phyloP scores from a whole-genome alignment of 2,888 invertebrate genomes.

The Autographa gamma region DNA sequence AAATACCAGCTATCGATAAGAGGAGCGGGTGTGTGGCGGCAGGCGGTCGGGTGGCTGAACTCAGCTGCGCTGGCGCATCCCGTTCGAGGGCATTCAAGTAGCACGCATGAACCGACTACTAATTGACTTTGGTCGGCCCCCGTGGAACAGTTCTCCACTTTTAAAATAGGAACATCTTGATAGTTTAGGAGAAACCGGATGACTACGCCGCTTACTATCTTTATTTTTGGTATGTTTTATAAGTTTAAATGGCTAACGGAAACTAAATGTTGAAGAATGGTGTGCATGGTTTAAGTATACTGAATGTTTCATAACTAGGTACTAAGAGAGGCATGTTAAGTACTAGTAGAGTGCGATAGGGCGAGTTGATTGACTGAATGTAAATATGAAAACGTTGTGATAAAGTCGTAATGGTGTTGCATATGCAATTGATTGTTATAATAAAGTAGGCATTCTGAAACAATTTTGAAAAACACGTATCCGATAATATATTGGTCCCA shows the following conservation, averaged over 20 bases:
- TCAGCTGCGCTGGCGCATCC: constrained; percentile 71
- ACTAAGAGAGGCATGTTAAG: background rate
- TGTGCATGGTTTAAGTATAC: background rate
- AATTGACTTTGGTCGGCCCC: constrained; percentile 73
- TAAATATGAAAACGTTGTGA: constrained; percentile 20
- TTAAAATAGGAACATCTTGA: constrained; percentile 70
- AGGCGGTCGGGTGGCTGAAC: constrained; percentile 69
- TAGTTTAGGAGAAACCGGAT: constrained; percentile 55
- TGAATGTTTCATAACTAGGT: background rate
- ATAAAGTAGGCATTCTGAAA: constrained; percentile 8
- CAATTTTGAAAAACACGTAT: constrained; percentile 19
- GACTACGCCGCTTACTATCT: constrained; percentile 35
- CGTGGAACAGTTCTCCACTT: constrained; percentile 70
- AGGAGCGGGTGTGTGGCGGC: constrained; percentile 40
- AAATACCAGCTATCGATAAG: constrained; percentile 58
- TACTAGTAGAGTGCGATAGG: background rate
- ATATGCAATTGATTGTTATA: constrained; percentile 7
- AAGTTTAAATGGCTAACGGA: background rate
- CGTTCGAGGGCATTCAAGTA: constrained; percentile 77
- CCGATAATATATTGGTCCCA: constrained; percentile 9
- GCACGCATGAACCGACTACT: constrained; percentile 76
- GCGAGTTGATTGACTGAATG: constrained; percentile 7
- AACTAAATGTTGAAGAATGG: background rate
- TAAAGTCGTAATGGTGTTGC: constrained; percentile 10
- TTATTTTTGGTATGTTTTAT: constrained; percentile 23